These are phyloP conservation scores for Falco peregrinus DNA, from an alignment of 2,797 vertebrate genomes.

Conservation along the genomic window DNA sequence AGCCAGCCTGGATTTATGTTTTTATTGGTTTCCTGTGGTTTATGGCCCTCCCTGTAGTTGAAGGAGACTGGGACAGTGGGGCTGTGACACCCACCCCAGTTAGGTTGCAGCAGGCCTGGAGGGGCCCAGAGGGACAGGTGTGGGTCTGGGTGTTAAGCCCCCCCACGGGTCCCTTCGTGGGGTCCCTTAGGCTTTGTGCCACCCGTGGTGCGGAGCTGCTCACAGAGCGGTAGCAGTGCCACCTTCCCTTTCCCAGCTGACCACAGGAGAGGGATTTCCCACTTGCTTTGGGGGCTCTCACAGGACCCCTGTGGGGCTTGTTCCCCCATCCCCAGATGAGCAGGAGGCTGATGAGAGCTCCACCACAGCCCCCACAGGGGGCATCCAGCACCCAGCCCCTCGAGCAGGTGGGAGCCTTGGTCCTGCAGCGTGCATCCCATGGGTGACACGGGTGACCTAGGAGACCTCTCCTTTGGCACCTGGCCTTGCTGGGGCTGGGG, in stretches of 20 bases:
- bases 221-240: rapidly evolving
- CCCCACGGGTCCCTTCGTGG: background rate
- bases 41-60: background rate
- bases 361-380: too few species aligned
- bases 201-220: rapidly evolving
- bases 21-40: background rate
- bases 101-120: rapidly evolving
- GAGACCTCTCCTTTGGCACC: rapidly evolving
- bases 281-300: rapidly evolving
- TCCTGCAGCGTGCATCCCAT: rapidly evolving
- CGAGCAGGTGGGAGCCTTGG: too few species aligned
- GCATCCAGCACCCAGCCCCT: too few species aligned
- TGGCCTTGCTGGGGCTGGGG: rapidly evolving
- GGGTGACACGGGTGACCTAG: rapidly evolving
- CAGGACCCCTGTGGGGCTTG: background rate
- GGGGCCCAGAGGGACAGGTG: rapidly evolving
- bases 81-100: background rate
- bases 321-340: rapidly evolving
- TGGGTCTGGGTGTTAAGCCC: background rate
- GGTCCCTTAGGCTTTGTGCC: rapidly evolving
- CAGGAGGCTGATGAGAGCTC: background rate
- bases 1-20: rapidly evolving
- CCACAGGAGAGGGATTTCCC: background rate
- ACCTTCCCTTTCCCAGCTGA: rapidly evolving
- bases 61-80: rapidly evolving